These are phyloP conservation scores for Dunckerocampus dactyliophorus DNA, from an alignment of 2,113 vertebrate genomes.

Conservation along the genomic window DNA sequence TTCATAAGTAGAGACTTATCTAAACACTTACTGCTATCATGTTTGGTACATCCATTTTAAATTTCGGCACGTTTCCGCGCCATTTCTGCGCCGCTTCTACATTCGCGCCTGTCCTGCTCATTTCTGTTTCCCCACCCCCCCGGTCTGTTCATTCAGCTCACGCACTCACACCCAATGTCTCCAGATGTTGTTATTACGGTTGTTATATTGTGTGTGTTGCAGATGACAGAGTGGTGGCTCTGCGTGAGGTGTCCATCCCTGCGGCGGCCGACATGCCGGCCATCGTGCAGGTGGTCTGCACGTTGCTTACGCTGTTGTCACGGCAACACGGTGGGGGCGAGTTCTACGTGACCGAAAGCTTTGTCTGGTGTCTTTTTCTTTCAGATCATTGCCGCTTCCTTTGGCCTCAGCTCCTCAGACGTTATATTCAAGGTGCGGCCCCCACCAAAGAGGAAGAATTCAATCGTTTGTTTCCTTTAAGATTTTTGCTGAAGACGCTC, in stretches of 20 bases:
- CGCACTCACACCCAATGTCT: no score
- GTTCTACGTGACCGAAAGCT: not conserved
- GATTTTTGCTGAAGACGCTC: not conserved
- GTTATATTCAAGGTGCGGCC: conserved; percentile 60
- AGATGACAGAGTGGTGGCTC: conserved; percentile 64
- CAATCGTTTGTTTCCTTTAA: not conserved
- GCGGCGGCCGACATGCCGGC: conserved; percentile 37
- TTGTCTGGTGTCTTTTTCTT: not conserved
- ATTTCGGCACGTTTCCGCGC: no score
- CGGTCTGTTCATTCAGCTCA: no score
- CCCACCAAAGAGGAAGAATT: not conserved
- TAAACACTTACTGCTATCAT: no score
- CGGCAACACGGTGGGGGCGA: not conserved
- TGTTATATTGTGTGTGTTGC: conserved; percentile 10
- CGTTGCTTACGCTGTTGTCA: not conserved
- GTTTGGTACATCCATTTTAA: no score
- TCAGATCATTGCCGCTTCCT: conserved; percentile 59
- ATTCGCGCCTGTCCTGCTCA: no score
- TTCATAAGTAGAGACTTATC: no score
- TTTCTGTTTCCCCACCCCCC: no score
- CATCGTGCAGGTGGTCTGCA: conserved; percentile 49
- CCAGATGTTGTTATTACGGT: no score
- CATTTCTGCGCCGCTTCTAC: no score
- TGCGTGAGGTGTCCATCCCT: conserved; percentile 65
- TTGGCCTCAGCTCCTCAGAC: conserved; percentile 53